Conservation (phyloP, 2,888 invertebrate species). For the Mythimna albipuncta region DNA sequence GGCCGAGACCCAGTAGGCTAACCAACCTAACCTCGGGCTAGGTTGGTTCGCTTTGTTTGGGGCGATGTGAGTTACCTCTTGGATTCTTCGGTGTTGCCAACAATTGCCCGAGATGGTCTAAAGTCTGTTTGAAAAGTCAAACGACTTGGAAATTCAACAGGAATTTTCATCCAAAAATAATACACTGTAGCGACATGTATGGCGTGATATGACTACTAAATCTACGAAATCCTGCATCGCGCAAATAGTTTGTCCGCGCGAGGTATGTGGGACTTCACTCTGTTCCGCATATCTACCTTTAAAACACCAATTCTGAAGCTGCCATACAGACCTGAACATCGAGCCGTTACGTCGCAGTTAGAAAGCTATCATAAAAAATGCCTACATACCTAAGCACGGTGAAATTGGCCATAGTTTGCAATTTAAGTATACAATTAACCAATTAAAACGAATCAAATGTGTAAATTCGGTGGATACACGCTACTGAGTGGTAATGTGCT, state of each 20-base stretch:
- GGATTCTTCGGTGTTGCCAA: too few relatives aligned
- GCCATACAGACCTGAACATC: neutral
- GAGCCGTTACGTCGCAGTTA: neutral
- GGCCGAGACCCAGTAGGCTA: too few relatives aligned
- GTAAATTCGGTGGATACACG: constrained; percentile 41
- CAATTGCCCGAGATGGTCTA: neutral
- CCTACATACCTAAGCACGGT: neutral
- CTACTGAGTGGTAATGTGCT: constrained; percentile 13
- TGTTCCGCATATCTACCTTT: too few relatives aligned
- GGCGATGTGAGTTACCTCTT: too few relatives aligned
- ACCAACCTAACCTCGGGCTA: too few relatives aligned
- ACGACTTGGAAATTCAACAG: neutral
- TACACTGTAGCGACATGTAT: too few relatives aligned
- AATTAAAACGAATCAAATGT: constrained; percentile 46
- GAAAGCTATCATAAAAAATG: constrained; percentile 15
- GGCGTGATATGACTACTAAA: too few relatives aligned
- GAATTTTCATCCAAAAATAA: neutral
- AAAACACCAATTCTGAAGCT: neutral
- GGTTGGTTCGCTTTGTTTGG: too few relatives aligned
- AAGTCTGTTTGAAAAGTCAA: too few relatives aligned
- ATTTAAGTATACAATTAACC: constrained; percentile 35
- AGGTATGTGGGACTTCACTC: too few relatives aligned
- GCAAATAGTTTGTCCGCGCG: too few relatives aligned
- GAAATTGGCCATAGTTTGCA: constrained; percentile 26
- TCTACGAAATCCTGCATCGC: too few relatives aligned